phyloP scores from a whole-genome alignment of 2,888 invertebrate genomes.

The Seira musarum region DNA sequence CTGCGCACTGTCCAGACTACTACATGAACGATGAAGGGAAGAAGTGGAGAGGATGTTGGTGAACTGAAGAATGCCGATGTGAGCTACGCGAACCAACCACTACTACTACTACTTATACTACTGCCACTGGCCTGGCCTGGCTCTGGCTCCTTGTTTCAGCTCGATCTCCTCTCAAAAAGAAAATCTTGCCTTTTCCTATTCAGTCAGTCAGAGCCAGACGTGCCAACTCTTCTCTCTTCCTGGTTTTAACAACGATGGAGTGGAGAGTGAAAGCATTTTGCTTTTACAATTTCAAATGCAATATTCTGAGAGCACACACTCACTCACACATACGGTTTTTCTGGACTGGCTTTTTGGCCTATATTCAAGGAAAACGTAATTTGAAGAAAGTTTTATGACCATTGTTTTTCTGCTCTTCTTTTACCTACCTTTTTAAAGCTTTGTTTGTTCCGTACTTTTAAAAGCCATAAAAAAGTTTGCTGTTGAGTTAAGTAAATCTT shows the following conservation, averaged over 20 bases:
- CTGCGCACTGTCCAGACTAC: constrained; percentile 43
- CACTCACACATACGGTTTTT: not conserved
- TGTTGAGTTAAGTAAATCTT: no score
- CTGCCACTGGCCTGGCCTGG: constrained; percentile 7
- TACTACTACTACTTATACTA: no score
- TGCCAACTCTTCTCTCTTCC: constrained; percentile 13
- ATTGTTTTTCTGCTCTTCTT: not conserved
- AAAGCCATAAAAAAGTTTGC: no score
- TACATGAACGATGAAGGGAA: constrained; percentile 13
- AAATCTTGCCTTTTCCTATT: not conserved
- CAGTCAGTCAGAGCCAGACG: not conserved
- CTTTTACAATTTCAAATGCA: not conserved
- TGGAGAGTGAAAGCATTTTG: not conserved
- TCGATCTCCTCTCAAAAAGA: constrained; percentile 20
- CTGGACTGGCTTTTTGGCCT: not conserved
- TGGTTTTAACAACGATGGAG: no score
- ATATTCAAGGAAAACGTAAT: not conserved
- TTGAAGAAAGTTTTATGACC: not conserved
- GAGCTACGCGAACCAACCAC: constrained; percentile 4
- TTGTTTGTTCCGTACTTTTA: no score
- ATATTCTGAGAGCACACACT: not conserved
- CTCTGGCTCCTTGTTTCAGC: constrained; percentile 23
- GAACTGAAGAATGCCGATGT: not conserved
- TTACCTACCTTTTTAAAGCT: no score
- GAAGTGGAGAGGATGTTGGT: constrained; percentile 2